Evolutionary conservation across 2,888 invertebrate species (phyloP).

Genomic region (Eremobia ochroleuca): DNA sequence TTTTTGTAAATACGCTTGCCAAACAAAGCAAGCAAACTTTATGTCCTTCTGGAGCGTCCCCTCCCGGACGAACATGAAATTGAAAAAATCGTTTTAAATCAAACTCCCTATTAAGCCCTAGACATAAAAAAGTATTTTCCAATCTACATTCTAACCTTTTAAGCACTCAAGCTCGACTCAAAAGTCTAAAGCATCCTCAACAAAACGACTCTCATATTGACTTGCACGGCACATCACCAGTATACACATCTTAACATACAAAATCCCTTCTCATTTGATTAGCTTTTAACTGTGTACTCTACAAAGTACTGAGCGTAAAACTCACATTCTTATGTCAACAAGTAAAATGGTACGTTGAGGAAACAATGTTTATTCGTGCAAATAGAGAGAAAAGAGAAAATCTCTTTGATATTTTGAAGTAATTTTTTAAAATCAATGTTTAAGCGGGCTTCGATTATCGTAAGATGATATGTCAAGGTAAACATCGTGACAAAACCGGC

Average conservation of each 20-base stretch:
- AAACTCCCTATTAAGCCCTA: background rate
- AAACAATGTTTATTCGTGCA: constrained; percentile 35
- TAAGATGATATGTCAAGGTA: background rate
- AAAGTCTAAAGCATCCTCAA: constrained; percentile 17
- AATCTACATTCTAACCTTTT: background rate
- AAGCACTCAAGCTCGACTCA: constrained; percentile 15
- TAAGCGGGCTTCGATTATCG: constrained; percentile 6
- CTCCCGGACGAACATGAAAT: background rate
- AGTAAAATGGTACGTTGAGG: constrained; percentile 41
- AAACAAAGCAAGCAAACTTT: too few species aligned
- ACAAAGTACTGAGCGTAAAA: constrained; percentile 45
- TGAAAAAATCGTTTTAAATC: background rate
- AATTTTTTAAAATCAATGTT: constrained; percentile 34
- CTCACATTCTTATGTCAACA: constrained; percentile 34
- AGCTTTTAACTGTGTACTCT: constrained; percentile 44
- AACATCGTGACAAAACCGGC: background rate
- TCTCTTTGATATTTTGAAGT: constrained; percentile 25
- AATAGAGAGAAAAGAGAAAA: constrained; percentile 23
- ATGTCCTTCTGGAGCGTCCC: too few species aligned
- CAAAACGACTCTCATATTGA: constrained; percentile 16
- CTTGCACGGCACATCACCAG: constrained; percentile 19
- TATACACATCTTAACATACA: constrained; percentile 15
- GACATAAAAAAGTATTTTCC: background rate
- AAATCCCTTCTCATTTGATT: constrained; percentile 30
- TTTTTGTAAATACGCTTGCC: too few species aligned